phyloP scores from a whole-genome alignment of 2,797 vertebrate genomes.

The Prionace glauca region DNA sequence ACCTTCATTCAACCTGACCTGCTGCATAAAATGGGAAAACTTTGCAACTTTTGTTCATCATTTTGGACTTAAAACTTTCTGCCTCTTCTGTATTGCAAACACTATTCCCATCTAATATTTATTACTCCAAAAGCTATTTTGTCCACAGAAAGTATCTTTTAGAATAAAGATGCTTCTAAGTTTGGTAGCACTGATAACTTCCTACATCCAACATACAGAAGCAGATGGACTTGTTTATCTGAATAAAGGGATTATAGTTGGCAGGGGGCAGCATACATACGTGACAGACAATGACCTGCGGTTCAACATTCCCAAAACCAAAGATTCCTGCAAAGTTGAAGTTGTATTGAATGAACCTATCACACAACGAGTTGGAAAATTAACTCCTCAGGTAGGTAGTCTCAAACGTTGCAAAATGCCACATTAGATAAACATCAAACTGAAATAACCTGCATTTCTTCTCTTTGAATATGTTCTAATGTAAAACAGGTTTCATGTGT shows the following conservation, averaged over 20 bases:
- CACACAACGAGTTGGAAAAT: constrained; percentile 58
- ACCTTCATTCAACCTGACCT: background rate
- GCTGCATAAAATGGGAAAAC: background rate
- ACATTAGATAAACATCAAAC: background rate
- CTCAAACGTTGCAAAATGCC: background rate
- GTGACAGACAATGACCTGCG: constrained; percentile 52
- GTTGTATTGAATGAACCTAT: constrained; percentile 59
- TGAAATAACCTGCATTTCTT: background rate
- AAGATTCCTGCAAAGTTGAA: constrained; percentile 62
- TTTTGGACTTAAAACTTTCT: background rate
- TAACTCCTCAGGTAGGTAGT: constrained; percentile 62
- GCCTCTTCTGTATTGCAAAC: background rate
- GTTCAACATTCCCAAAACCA: constrained; percentile 47
- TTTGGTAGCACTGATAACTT: constrained; percentile 45
- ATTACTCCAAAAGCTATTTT: background rate
- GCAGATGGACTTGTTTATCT: constrained; percentile 50
- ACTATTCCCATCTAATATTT: background rate
- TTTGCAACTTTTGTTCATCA: background rate
- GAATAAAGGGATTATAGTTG: constrained; percentile 52
- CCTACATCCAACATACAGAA: constrained; percentile 41
- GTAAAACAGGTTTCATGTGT: background rate
- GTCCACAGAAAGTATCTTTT: background rate
- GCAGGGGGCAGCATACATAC: constrained; percentile 56
- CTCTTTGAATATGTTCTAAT: background rate
- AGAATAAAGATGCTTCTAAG: constrained; percentile 43